Conservation (phyloP, 2,113 vertebrate genomes). For the Sceloporus tristichus region DNA sequence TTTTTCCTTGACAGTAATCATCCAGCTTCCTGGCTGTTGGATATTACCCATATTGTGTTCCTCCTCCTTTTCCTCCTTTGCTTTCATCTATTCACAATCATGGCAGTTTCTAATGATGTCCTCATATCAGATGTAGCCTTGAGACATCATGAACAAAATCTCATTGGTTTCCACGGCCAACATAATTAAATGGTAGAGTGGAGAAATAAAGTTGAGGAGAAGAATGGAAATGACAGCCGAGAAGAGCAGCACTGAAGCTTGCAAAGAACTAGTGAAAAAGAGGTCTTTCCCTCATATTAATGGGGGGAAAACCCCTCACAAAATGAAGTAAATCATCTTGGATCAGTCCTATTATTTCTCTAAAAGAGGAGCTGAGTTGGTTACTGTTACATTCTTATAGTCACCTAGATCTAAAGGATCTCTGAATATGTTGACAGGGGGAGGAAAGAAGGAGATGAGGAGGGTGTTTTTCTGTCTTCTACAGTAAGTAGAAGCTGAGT, state of each 20-base stretch:
- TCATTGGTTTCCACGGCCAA: background rate
- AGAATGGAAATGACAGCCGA: background rate
- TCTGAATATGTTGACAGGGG: too few relatives aligned
- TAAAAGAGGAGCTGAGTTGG: conserved; percentile 25
- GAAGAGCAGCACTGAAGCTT: background rate
- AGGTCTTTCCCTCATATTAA: background rate
- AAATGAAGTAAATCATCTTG: background rate
- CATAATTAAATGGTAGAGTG: too few relatives aligned
- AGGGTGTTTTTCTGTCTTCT: conserved; percentile 74
- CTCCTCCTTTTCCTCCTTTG: too few relatives aligned
- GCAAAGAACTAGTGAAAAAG: background rate
- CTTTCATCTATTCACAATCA: background rate
- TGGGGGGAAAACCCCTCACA: too few relatives aligned
- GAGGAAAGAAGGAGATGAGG: conserved; percentile 48
- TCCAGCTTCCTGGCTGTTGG: too few relatives aligned
- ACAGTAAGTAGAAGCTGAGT: conserved; percentile 69
- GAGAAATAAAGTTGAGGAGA: background rate
- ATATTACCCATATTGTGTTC: too few relatives aligned
- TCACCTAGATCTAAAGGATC: conserved; percentile 65
- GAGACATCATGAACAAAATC: background rate
- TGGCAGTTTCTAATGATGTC: background rate
- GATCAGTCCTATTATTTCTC: background rate
- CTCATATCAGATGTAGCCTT: background rate
- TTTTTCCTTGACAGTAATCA: too few relatives aligned
- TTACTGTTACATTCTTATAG: too few relatives aligned